These are phyloP conservation scores for Eristalis tenax DNA, from an alignment of 2,888 invertebrate species.

Conservation along the genomic window DNA sequence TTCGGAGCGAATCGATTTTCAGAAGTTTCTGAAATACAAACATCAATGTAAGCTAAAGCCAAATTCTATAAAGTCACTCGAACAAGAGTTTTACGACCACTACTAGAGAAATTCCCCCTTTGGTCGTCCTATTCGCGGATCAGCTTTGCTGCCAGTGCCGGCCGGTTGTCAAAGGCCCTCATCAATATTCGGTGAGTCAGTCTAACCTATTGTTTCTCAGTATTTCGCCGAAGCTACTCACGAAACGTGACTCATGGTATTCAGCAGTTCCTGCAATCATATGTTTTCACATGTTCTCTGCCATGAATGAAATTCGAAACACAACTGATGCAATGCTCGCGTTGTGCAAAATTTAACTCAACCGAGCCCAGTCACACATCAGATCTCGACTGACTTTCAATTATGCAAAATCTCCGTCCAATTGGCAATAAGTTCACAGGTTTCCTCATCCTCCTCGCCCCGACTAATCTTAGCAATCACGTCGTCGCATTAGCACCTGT, in stretches of 20 bases:
- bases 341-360: background rate
- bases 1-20: no score
- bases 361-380: background rate
- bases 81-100: background rate
- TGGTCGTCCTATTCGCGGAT: background rate
- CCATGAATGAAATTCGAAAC: background rate
- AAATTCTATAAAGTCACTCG: background rate
- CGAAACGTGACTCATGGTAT: background rate
- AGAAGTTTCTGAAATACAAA: no score
- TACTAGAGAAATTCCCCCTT: background rate
- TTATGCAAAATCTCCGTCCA: slow-evolving; percentile 11
- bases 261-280: background rate
- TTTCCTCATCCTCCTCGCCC: background rate
- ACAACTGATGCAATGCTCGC: background rate
- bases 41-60: no score
- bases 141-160: background rate
- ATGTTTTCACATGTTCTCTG: background rate
- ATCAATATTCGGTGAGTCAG: background rate
- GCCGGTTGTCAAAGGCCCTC: background rate
- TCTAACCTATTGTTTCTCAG: background rate
- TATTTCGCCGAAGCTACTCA: background rate
- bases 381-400: slow-evolving; percentile 10
- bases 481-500: slow-evolving; percentile 65
- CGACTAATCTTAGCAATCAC: slow-evolving; percentile 13
- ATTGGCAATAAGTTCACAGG: slow-evolving; percentile 27